Evolutionary conservation across 1,140 invertebrate species (phyloP), one percentile per base, ranked within the genome.

Genomic region (Megathymus violae): DNA sequence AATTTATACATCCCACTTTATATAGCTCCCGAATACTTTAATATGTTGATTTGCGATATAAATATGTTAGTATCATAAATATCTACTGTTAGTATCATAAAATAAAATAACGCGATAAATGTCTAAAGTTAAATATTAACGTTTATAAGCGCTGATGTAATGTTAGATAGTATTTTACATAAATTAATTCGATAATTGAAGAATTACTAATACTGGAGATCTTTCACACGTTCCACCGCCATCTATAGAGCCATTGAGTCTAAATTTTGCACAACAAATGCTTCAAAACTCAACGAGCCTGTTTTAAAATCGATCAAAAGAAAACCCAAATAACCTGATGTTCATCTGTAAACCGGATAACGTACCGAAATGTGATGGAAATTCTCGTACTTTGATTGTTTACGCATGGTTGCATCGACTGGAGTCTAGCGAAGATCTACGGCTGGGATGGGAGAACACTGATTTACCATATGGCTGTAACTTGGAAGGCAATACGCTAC

Each of bases 341-440:
- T n/a, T 11, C 22, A 2, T 10, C 10, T n/a, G n/a, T 1, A 46
- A 46, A 46, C 43, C 43, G 3, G 43, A 46, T 11, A 46, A 46
- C 19, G 17, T 46, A 11, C 43, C 43, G 1, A 46, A 46, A 22
- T 46, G 22, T 6, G 17, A 22, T 11, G 43, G 43, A 11, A 46
- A 46, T 46, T 46, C 43, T 46, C 10, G 13, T 46, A 22, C n/a
- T 10, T 22, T 46, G 17, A 11, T 10, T 22, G 43, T 46, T 22
- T 10, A 46, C 17, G 43, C 43, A 46, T 46, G 43, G 43, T 10
- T 46, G 5, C 43, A 46, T 22, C 43, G 43, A 10, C 17, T 46
- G 17, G 43, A 46, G 43, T 46, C 17, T 46, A 0, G 43, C 43
- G 17, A 46, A 46, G 43, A 46, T 46, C 43, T 46, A 46, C 43